Percentiles rank a stretch among this genome's conserved stretches.
phyloP scores from a whole-genome alignment of 2,113 vertebrate genomes.

The Callocephalon fimbriatum region DNA sequence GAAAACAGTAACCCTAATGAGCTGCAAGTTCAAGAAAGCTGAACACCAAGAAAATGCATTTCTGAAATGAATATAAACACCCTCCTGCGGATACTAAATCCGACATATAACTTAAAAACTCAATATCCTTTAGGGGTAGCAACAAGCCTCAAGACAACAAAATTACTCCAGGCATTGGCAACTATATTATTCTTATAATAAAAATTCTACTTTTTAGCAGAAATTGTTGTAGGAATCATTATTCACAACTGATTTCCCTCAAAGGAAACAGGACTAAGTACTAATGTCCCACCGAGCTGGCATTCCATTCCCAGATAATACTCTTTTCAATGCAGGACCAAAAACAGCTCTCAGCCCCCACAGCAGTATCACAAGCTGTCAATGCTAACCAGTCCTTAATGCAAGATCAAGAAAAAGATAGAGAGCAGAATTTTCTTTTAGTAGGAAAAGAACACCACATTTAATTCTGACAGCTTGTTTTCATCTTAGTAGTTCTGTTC shows the following conservation, averaged over 20 bases:
- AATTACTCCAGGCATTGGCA: not conserved
- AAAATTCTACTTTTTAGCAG: not conserved
- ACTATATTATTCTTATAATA: not conserved
- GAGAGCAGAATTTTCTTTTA: not conserved
- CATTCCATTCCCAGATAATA: not conserved
- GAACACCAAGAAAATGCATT: slow-evolving; percentile 15
- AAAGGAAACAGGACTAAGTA: not conserved
- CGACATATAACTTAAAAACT: not conserved
- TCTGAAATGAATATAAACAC: slow-evolving; percentile 43
- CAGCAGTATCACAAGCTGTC: not conserved
- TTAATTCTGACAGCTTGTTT: not conserved
- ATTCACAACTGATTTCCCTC: not conserved
- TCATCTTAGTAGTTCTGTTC: not conserved
- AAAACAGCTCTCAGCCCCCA: not conserved
- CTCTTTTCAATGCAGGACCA: not conserved
- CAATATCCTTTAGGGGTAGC: not conserved
- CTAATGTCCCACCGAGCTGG: not conserved
- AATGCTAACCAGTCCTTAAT: not conserved
- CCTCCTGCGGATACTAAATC: not conserved
- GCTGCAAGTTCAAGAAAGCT: not conserved
- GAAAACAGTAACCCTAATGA: slow-evolving; percentile 23
- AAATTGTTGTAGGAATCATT: not conserved
- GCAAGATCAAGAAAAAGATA: not conserved
- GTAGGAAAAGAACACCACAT: not conserved
- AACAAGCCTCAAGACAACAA: not conserved